Base-by-base conservation (phyloP, 2,888 invertebrate genomes). In the Netelia inedita region DNA sequence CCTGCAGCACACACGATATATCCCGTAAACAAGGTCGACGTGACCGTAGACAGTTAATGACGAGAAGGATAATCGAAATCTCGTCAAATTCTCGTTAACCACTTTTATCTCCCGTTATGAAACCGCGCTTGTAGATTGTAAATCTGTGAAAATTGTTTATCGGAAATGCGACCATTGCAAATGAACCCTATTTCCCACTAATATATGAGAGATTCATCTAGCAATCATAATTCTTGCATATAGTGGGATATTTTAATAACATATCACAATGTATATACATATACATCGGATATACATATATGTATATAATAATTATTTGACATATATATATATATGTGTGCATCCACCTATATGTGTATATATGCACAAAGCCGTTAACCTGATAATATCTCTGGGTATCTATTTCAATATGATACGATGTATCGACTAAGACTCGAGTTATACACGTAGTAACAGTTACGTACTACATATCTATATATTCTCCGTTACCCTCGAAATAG, bases 361-460 rank as follows among this genome's bases (percentile, higher is more conserved):
- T 46, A 46, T 46, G 14, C 2, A 46, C 10, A 6, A 46, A 14
- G 46, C 11, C 46, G 14, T 46, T 46, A 14, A 65, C 16, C 21
- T 10, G 46, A 28, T 73, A 61, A 82, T 68, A 68, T 72, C 16
- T 68, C 63, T 76, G 35, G 23, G 46, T 72, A 76, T 72, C 71
- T 72, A 72, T 73, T 78, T 59, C 76, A 72, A 72, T 61, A 82
- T 72, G 50, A 68, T 50, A 66, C 72, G 59, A 65, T 59, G 55
- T 55, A 41, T 16, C 19, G 19, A 43, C 53, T 10, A 59, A 21
- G 59, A 35, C 35, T 35, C 35, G 35, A 35, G 35, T 35, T 35
- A 35, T 35, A 35, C 35, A 35, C 35, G 35, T 35, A 35, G 35
- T 35, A 35, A 35, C 6, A 35, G 1, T 5, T 35, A 35, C 35